A percentile compares a stretch with the other conserved stretches of the same genome.
Evolutionary conservation across 2,113 vertebrate species (phyloP).

Genomic region (Otolemur garnettii): DNA sequence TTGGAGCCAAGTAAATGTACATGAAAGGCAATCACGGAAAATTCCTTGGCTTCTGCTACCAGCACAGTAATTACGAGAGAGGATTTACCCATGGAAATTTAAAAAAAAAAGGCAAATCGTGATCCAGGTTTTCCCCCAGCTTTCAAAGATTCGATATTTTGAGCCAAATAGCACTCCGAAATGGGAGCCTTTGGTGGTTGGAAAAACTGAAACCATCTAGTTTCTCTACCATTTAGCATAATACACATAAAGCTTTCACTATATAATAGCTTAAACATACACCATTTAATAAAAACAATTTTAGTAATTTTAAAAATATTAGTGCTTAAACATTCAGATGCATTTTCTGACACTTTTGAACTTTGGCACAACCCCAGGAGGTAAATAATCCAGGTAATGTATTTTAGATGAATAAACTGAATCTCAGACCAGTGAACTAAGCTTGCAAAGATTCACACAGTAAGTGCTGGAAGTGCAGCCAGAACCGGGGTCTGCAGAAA

Average conservation of each 20-base stretch:
- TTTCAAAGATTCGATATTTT: background rate
- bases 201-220: background rate
- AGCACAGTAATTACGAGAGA: background rate
- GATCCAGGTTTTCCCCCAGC: background rate
- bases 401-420: background rate
- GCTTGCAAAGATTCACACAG: background rate
- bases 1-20: slow-evolving; percentile 18
- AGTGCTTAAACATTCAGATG: slow-evolving; percentile 14
- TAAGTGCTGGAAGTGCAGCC: background rate
- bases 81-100: background rate
- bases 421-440: background rate
- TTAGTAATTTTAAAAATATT: background rate
- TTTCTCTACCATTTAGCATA: background rate
- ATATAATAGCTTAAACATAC: background rate
- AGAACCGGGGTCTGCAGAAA: background rate
- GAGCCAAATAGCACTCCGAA: slow-evolving; percentile 28
- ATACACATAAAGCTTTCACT: background rate
- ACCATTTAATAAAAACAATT: background rate
- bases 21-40: slow-evolving; percentile 39
- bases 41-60: background rate
- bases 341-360: background rate
- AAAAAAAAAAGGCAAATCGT: background rate
- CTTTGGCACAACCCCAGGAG: background rate
- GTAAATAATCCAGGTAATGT: background rate
- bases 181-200: background rate